Conservation (phyloP, 2,797 vertebrate genomes). For the Siniperca undulata region DNA sequence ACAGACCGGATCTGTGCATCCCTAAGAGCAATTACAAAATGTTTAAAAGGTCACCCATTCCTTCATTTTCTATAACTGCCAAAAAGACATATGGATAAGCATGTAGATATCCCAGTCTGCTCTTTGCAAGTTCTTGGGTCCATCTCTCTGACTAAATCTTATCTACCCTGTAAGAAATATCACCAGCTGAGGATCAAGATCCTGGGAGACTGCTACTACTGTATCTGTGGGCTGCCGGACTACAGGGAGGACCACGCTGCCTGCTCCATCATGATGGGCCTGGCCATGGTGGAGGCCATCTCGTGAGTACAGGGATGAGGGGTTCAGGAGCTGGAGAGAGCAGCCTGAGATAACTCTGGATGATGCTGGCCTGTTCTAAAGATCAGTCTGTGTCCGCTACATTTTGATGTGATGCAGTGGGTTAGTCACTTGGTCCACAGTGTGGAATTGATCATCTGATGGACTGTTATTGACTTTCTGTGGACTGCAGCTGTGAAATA, state of each 20-base stretch:
- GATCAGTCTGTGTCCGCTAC: not conserved
- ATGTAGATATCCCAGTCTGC: not conserved
- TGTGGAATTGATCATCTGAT: slow-evolving; percentile 45
- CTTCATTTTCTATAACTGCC: not conserved
- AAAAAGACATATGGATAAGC: too few species aligned
- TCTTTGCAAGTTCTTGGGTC: not conserved
- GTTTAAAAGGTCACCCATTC: not conserved
- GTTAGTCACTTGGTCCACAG: slow-evolving; percentile 13
- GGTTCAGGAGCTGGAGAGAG: not conserved
- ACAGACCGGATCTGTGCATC: not conserved
- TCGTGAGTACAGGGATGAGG: slow-evolving; percentile 85
- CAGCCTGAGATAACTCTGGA: not conserved
- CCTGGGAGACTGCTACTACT: slow-evolving; percentile 96
- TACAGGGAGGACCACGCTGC: slow-evolving; percentile 93
- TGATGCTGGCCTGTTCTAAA: not conserved
- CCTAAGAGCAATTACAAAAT: not conserved
- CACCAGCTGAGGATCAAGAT: slow-evolving; percentile 97
- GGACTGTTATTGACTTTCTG: slow-evolving; percentile 33
- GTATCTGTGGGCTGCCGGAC: slow-evolving; percentile 94
- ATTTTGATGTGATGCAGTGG: not conserved
- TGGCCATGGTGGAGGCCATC: slow-evolving; percentile 96
- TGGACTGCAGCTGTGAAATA: slow-evolving; percentile 24
- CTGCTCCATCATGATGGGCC: slow-evolving; percentile 95
- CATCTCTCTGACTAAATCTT: slow-evolving; percentile 20
- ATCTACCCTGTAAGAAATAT: slow-evolving; percentile 86